Conservation (phyloP, 2,888 invertebrate species). For the Nasonia oneida region DNA sequence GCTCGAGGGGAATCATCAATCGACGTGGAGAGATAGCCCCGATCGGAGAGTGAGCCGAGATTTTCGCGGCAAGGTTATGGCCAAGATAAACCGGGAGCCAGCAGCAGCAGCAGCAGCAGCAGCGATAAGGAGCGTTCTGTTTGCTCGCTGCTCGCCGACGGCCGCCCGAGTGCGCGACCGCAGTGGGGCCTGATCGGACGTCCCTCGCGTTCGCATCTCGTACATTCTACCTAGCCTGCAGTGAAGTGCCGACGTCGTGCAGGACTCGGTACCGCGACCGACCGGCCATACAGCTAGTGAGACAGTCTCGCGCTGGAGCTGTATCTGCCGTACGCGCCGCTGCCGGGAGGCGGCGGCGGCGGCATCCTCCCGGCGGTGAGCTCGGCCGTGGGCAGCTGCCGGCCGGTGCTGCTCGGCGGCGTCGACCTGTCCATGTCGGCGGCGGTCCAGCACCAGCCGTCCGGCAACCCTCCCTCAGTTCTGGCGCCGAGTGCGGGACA, state of each 20-base stretch:
- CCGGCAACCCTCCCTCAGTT: constrained; percentile 67
- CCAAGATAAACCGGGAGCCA: constrained; percentile 73
- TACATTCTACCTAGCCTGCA: too few species aligned
- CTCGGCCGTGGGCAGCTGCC: constrained; percentile 71
- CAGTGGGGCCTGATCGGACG: background rate
- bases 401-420: constrained; percentile 76
- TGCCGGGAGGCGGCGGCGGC: constrained; percentile 77
- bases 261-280: background rate
- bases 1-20: too few species aligned
- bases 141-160: constrained; percentile 1
- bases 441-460: constrained; percentile 69
- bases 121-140: background rate
- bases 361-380: constrained; percentile 78
- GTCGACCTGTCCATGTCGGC: constrained; percentile 79
- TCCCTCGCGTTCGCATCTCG: background rate
- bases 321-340: constrained; percentile 78
- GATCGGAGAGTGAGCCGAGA: constrained; percentile 13
- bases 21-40: background rate
- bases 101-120: constrained; percentile 37
- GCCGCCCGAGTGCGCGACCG: background rate
- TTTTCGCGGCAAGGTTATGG: constrained; percentile 74
- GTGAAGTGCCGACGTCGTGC: background rate
- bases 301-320: constrained; percentile 73
- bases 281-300: too few species aligned
- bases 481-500: constrained; percentile 51